Percentiles rank a stretch among this genome's conserved stretches.
These are phyloP conservation scores for Anastatus disparis DNA, from an alignment of 1,140 invertebrate species.

Conservation along the genomic window DNA sequence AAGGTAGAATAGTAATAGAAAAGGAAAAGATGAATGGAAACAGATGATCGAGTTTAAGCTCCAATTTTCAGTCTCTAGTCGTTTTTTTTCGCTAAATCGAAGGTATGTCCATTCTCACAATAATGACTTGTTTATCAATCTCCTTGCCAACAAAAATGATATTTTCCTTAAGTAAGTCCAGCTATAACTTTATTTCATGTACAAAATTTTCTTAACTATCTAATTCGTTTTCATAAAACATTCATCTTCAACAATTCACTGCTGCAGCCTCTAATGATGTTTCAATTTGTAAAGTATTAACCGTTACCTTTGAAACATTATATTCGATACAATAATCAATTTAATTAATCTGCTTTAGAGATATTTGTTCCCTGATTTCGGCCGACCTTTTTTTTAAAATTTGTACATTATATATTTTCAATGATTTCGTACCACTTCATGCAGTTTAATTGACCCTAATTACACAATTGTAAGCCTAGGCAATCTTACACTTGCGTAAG, in stretches of 20 bases:
- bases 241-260: too few species aligned
- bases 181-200: not conserved
- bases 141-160: not conserved
- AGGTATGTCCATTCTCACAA: not conserved
- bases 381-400: conserved; percentile 8
- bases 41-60: conserved; percentile 18
- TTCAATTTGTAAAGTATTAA: not conserved
- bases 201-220: not conserved
- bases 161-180: not conserved
- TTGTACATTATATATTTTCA: conserved; percentile 23
- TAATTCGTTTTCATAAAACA: not conserved
- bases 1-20: too few species aligned
- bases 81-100: conserved; percentile 20
- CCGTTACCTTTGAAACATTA: not conserved
- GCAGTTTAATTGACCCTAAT: too few species aligned
- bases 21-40: not conserved
- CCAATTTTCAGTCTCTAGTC: conserved; percentile 25
- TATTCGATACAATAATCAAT: not conserved
- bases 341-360: not conserved
- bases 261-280: too few species aligned
- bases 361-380: conserved; percentile 21
- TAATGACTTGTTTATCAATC: not conserved
- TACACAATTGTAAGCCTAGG: not conserved
- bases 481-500: conserved; percentile 58
- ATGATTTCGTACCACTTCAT: too few species aligned